Conservation (phyloP, 2,113 vertebrate genomes). For the Pholis gunnellus region DNA sequence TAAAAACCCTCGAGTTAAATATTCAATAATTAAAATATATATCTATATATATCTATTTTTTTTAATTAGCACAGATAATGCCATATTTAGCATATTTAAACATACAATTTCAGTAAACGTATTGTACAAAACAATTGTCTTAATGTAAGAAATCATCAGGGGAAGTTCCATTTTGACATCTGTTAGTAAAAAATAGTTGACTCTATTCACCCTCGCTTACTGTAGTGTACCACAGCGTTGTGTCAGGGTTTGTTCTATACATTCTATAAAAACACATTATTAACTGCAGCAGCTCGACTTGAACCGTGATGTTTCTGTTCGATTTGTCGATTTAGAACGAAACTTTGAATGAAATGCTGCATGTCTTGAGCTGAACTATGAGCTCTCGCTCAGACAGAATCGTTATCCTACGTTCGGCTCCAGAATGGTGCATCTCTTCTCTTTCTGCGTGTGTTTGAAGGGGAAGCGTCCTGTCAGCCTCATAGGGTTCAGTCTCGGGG, state of each 20-base stretch:
- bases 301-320: background rate
- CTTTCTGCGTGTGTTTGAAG: constrained; percentile 74
- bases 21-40: too few species aligned
- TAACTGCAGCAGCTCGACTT: background rate
- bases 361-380: too few species aligned
- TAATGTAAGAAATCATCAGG: background rate
- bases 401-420: background rate
- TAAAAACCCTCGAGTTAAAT: background rate
- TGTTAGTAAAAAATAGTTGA: background rate
- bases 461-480: constrained; percentile 94
- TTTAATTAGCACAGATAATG: background rate
- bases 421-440: constrained; percentile 6
- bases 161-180: background rate
- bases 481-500: constrained; percentile 96
- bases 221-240: background rate
- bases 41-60: too few species aligned
- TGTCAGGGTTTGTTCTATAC: background rate
- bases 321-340: background rate
- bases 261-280: background rate
- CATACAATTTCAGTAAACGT: too few species aligned
- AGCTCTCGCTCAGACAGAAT: background rate
- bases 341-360: background rate
- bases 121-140: background rate
- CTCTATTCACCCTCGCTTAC: background rate
- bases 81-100: background rate